Conservation (phyloP, 2,888 invertebrate species). For the Ceratothoa steindachneri region DNA sequence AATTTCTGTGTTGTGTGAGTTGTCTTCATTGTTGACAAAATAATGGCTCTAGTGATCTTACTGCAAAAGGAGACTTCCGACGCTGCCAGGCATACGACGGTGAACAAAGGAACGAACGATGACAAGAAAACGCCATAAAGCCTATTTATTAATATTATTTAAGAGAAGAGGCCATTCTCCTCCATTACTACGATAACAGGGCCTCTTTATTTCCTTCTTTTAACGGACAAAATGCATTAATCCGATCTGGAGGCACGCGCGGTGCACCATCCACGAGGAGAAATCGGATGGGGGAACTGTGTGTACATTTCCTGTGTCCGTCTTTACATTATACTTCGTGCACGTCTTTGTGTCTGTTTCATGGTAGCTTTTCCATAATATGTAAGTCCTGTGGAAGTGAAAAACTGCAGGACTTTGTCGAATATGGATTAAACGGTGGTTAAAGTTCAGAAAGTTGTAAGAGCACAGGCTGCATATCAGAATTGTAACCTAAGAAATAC, state of each 20-base stretch:
- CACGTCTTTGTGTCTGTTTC: too few species aligned
- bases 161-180: neutral
- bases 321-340: too few species aligned
- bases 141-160: slow-evolving; percentile 11
- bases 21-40: too few species aligned
- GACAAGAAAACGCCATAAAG: slow-evolving; percentile 6
- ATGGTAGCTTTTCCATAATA: too few species aligned
- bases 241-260: neutral
- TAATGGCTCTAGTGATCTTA: neutral
- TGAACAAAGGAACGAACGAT: neutral
- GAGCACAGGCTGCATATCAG: too few species aligned
- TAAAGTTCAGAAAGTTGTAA: too few species aligned
- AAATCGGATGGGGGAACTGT: neutral
- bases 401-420: too few species aligned
- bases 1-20: too few species aligned
- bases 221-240: neutral
- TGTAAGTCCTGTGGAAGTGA: too few species aligned
- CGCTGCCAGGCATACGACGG: neutral
- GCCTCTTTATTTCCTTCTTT: neutral
- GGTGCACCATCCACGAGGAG: neutral
- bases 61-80: neutral
- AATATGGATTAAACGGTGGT: too few species aligned
- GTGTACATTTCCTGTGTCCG: too few species aligned
- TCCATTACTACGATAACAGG: slow-evolving; percentile 8
- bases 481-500: too few species aligned